Conservation (phyloP, 2,113 vertebrate species). For the Parus major region DNA sequence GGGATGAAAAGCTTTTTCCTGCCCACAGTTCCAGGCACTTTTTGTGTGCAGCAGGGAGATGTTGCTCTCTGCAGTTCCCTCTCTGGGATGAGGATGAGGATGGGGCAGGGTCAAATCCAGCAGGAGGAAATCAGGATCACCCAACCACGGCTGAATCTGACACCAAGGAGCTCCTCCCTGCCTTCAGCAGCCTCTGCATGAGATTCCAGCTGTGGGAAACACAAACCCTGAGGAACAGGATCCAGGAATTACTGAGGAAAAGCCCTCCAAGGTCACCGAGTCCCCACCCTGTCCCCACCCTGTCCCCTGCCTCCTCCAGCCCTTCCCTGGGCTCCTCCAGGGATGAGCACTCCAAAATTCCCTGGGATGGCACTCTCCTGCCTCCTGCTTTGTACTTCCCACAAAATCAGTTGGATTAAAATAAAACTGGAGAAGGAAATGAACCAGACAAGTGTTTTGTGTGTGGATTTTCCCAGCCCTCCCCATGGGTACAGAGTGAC, state of each 20-base stretch:
- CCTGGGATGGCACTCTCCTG: not conserved
- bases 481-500: not conserved
- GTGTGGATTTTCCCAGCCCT: not conserved
- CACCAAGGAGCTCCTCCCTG: not conserved
- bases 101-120: not conserved
- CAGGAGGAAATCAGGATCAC: rapidly evolving
- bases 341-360: not conserved
- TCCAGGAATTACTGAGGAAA: not conserved
- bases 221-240: not conserved
- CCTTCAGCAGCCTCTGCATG: not conserved
- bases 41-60: not conserved
- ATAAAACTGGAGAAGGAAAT: not conserved
- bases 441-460: rapidly evolving
- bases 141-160: rapidly evolving
- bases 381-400: not conserved
- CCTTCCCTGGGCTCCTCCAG: not conserved
- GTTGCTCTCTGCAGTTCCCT: not conserved
- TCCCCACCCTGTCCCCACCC: not conserved
- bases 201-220: not conserved
- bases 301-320: not conserved
- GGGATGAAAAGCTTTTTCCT: not conserved
- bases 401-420: not conserved
- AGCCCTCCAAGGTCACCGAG: not conserved
- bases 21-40: rapidly evolving
- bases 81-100: rapidly evolving